Percentiles rank a stretch among this genome's conserved stretches.
Conservation (phyloP, 2,888 invertebrate species). For the Adela reaumurella region DNA sequence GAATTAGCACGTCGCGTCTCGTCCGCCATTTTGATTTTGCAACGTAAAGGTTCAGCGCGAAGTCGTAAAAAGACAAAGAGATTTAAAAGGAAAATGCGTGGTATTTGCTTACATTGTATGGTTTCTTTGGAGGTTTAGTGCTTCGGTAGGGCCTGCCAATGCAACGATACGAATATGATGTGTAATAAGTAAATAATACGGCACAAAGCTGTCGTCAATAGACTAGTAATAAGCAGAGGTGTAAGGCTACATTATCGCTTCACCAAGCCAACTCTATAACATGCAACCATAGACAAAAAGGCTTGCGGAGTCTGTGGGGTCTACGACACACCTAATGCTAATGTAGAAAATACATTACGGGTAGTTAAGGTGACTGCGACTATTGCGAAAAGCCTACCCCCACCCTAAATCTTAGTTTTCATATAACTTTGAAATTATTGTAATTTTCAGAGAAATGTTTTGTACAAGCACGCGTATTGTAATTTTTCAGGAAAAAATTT, state of each 20-base stretch:
- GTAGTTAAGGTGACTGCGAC: too few relatives aligned
- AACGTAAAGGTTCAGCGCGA: not conserved
- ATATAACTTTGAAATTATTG: too few relatives aligned
- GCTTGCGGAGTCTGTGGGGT: too few relatives aligned
- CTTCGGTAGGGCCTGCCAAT: not conserved
- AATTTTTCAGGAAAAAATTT: too few relatives aligned
- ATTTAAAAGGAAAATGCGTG: slow-evolving; percentile 28
- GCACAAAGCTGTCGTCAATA: not conserved
- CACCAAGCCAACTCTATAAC: too few relatives aligned
- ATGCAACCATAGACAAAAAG: too few relatives aligned
- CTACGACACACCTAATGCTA: too few relatives aligned
- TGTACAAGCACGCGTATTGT: too few relatives aligned
- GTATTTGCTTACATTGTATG: slow-evolving; percentile 26
- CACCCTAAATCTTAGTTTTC: too few relatives aligned
- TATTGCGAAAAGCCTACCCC: too few relatives aligned
- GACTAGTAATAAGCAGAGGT: not conserved
- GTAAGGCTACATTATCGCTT: not conserved
- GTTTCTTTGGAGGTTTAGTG: not conserved
- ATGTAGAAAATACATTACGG: too few relatives aligned
- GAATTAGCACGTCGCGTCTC: slow-evolving; percentile 41
- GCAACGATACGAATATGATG: not conserved
- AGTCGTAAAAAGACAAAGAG: slow-evolving; percentile 12
- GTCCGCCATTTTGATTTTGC: slow-evolving; percentile 2
- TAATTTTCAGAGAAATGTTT: too few relatives aligned
- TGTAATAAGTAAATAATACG: not conserved